Conservation (phyloP, 2,888 invertebrate species). For the Parapristionchus giblindavisi region DNA sequence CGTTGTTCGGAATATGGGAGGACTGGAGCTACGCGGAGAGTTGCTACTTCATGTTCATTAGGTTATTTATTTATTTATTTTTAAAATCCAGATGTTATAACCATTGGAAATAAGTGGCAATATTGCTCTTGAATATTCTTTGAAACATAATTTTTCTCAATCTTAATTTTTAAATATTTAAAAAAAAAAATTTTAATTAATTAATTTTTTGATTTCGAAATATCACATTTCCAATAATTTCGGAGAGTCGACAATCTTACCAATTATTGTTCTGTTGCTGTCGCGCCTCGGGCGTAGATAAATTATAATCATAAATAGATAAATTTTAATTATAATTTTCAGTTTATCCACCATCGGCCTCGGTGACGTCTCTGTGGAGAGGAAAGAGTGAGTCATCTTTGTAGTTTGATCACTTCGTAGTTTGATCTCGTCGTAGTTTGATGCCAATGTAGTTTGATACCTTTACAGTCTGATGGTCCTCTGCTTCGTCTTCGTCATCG, state of each 20-base stretch:
- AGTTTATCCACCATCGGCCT: constrained; percentile 70
- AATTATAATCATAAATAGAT: neutral
- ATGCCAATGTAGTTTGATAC: neutral
- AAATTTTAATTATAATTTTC: constrained; percentile 16
- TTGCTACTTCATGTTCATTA: constrained; percentile 73
- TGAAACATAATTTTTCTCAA: too few relatives aligned
- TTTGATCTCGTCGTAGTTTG: neutral
- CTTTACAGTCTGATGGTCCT: constrained; percentile 68
- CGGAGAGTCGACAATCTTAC: too few relatives aligned
- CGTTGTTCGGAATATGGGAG: constrained; percentile 90
- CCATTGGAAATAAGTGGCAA: too few relatives aligned
- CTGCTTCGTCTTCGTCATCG: constrained; percentile 70
- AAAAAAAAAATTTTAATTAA: too few relatives aligned
- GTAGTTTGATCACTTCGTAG: neutral
- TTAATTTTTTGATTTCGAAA: neutral
- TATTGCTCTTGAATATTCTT: too few relatives aligned
- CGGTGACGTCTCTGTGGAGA: constrained; percentile 63
- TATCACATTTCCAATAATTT: neutral
- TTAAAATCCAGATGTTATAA: too few relatives aligned
- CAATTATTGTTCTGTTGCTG: too few relatives aligned
- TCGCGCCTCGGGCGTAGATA: too few relatives aligned
- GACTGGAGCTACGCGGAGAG: constrained; percentile 73
- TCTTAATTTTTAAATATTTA: too few relatives aligned
- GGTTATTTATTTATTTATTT: constrained; percentile 26
- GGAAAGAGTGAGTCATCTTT: constrained; percentile 59